Evolutionary conservation across 2,113 vertebrate genomes (phyloP).

Genomic region (Falcunculus frontatus): DNA sequence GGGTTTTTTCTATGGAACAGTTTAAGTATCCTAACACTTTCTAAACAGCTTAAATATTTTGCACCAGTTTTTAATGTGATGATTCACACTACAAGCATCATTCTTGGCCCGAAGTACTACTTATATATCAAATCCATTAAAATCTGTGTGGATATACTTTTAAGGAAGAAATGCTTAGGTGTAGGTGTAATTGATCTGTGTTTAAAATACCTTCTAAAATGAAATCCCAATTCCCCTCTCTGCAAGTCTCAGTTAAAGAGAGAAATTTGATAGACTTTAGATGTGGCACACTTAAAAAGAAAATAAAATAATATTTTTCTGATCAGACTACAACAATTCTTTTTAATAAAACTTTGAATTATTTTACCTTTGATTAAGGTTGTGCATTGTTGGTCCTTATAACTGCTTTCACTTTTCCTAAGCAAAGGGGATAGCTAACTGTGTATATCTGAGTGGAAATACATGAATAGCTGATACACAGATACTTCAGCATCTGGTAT

Average conservation of each 20-base stretch:
- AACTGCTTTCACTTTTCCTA: not conserved
- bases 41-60: not conserved
- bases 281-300: not conserved
- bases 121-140: not conserved
- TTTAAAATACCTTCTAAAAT: not conserved
- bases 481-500: not conserved
- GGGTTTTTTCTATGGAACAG: not conserved
- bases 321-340: not conserved
- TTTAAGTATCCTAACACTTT: not conserved
- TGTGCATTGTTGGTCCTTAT: not conserved
- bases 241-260: not conserved
- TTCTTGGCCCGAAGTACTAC: not conserved
- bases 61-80: not conserved
- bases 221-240: not conserved
- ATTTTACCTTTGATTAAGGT: not conserved
- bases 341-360: not conserved
- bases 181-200: not conserved
- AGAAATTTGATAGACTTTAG: not conserved
- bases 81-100: not conserved
- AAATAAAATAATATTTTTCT: not conserved
- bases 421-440: not conserved
- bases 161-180: not conserved
- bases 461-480: not conserved
- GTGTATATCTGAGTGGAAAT: not conserved
- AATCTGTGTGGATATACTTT: not conserved